A percentile compares a stretch with the other conserved stretches of the same genome.
phyloP scores from a whole-genome alignment of 2,888 invertebrate genomes.

The Chymomyza fuscimana region DNA sequence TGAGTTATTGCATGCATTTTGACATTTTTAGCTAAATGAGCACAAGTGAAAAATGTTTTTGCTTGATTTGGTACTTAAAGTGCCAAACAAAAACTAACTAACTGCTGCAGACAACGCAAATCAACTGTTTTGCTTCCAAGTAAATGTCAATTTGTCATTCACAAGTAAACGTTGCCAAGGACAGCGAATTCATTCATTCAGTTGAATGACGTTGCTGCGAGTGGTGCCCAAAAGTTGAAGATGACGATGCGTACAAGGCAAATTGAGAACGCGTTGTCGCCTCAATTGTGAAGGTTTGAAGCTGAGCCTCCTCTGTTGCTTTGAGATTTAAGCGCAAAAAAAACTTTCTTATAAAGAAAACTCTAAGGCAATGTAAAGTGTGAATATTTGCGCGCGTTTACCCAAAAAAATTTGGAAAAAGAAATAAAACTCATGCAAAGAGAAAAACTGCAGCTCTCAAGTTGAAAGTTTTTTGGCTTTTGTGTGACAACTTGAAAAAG shows the following conservation, averaged over 20 bases:
- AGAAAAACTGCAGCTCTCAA: constrained; percentile 33
- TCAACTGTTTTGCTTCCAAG: not conserved
- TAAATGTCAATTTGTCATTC: not conserved
- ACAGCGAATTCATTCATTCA: not conserved
- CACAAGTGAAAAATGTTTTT: too few relatives aligned
- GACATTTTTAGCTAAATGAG: too few relatives aligned
- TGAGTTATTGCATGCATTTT: too few relatives aligned
- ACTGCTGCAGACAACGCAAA: not conserved
- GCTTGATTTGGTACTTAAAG: too few relatives aligned
- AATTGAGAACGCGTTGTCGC: constrained; percentile 73
- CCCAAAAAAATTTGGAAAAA: constrained; percentile 24
- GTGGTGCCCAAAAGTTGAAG: constrained; percentile 10
- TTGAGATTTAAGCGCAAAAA: not conserved
- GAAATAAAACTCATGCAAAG: constrained; percentile 24
- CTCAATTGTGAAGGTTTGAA: constrained; percentile 38
- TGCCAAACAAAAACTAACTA: not conserved
- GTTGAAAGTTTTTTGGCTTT: constrained; percentile 61
- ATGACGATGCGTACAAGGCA: constrained; percentile 35
- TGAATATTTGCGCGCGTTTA: constrained; percentile 45
- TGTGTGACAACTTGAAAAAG: constrained; percentile 68
- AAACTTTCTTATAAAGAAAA: not conserved
- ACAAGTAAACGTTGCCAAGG: constrained; percentile 1
- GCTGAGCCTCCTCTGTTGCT: not conserved
- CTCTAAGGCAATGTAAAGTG: constrained; percentile 43
- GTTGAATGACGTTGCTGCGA: constrained; percentile 4